Percentiles rank a stretch among this genome's conserved stretches.
phyloP scores from a whole-genome alignment of 2,888 invertebrate genomes.

The Pimpla rufipes region DNA sequence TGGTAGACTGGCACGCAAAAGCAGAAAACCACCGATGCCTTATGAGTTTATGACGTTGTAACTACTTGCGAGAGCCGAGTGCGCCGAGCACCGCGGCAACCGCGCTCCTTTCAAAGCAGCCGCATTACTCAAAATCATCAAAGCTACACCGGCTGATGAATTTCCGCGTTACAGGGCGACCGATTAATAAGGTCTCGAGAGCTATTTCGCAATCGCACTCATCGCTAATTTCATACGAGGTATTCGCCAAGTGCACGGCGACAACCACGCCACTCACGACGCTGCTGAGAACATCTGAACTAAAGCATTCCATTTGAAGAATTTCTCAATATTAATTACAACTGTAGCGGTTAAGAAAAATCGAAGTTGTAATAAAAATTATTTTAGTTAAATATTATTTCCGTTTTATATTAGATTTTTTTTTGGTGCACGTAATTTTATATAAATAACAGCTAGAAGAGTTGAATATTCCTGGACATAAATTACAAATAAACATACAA shows the following conservation, averaged over 20 bases:
- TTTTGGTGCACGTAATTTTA: too few relatives aligned
- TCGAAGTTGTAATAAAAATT: too few relatives aligned
- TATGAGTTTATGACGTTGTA: conserved; percentile 38
- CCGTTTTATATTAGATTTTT: too few relatives aligned
- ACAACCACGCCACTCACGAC: too few relatives aligned
- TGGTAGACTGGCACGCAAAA: conserved; percentile 42
- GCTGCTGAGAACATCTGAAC: too few relatives aligned
- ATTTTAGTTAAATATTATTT: too few relatives aligned
- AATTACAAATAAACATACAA: too few relatives aligned
- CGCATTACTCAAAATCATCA: conserved; percentile 74
- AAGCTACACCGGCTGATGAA: conserved; percentile 36
- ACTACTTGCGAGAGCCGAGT: conserved; percentile 45
- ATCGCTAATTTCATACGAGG: background rate
- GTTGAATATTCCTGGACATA: too few relatives aligned
- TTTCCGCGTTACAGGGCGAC: conserved; percentile 18
- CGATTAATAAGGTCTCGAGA: conserved; percentile 9
- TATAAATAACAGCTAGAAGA: too few relatives aligned
- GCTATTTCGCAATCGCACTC: background rate
- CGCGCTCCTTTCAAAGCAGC: conserved; percentile 61
- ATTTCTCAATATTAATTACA: too few relatives aligned
- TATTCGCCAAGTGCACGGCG: background rate
- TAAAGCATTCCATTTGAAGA: too few relatives aligned
- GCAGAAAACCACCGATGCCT: conserved; percentile 28
- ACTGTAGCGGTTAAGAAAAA: too few relatives aligned
- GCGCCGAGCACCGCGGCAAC: background rate